Evolutionary conservation across 2,888 invertebrate genomes (phyloP).

Genomic region (Pimpla rufipes): DNA sequence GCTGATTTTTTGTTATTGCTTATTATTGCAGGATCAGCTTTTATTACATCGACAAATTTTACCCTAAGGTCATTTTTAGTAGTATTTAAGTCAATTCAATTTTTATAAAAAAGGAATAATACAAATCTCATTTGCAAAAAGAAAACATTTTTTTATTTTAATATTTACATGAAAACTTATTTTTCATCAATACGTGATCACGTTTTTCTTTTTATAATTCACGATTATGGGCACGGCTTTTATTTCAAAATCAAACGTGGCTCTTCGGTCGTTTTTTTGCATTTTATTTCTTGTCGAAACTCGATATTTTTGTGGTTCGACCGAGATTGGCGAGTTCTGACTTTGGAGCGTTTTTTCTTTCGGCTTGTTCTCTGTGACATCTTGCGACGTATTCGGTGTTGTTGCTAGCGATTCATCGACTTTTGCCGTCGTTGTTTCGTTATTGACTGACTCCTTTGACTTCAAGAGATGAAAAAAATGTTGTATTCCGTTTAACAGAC

Average conservation of each 20-base stretch:
- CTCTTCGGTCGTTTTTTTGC: constrained; percentile 36
- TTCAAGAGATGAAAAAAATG: constrained; percentile 41
- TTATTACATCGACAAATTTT: too few species aligned
- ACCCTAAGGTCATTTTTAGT: not conserved
- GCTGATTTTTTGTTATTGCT: not conserved
- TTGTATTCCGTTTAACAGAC: constrained; percentile 45
- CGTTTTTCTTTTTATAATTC: constrained; percentile 24
- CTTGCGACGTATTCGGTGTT: not conserved
- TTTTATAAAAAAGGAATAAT: too few species aligned
- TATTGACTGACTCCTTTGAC: not conserved
- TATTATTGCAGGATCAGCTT: too few species aligned
- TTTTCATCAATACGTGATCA: constrained; percentile 14
- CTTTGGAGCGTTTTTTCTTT: not conserved
- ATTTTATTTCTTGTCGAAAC: not conserved
- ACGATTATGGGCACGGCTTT: constrained; percentile 56
- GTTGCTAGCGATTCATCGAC: not conserved
- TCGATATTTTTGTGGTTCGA: not conserved
- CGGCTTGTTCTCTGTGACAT: not conserved
- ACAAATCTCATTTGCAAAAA: not conserved
- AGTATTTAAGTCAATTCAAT: too few species aligned
- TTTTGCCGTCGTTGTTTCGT: constrained; percentile 1
- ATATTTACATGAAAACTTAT: not conserved
- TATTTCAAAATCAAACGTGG: constrained; percentile 62
- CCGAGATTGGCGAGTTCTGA: not conserved
- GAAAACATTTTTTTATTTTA: not conserved